Percentiles rank a stretch among this genome's conserved stretches.
Evolutionary conservation across 2,797 vertebrate genomes (phyloP).

Genomic region (Phataginus tricuspis): DNA sequence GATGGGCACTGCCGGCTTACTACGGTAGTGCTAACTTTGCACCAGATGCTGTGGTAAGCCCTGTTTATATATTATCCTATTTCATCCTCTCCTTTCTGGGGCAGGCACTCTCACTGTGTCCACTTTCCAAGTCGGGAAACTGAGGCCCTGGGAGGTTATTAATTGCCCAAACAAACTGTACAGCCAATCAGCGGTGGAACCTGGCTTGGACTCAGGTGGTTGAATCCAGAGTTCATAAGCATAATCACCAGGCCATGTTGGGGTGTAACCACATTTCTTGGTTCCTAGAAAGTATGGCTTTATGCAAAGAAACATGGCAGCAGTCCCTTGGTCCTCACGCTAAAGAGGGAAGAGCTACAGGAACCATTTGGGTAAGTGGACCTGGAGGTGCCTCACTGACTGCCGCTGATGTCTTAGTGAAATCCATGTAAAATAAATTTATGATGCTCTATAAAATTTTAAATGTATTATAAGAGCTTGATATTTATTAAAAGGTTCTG

Average conservation of each 20-base stretch:
- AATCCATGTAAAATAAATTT: constrained; percentile 25
- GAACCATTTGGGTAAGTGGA: background rate
- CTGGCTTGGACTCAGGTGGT: background rate
- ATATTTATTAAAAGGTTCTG: background rate
- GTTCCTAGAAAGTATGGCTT: background rate
- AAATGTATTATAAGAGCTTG: constrained; percentile 11
- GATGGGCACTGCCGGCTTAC: background rate
- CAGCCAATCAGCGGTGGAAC: background rate
- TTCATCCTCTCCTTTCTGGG: background rate
- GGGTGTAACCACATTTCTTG: background rate
- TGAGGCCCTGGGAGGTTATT: background rate
- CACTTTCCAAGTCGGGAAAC: background rate
- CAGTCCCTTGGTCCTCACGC: background rate
- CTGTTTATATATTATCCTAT: background rate
- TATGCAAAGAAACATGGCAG: background rate
- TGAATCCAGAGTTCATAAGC: background rate
- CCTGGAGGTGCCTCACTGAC: background rate
- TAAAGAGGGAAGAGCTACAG: background rate
- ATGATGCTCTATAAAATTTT: background rate
- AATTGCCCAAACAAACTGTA: background rate
- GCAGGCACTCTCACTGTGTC: background rate
- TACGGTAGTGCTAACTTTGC: background rate
- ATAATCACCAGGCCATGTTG: background rate
- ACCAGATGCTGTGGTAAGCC: background rate
- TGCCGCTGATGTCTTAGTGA: background rate